Conservation (phyloP, 2,888 invertebrate genomes). For the Meghimatium bilineatum region DNA sequence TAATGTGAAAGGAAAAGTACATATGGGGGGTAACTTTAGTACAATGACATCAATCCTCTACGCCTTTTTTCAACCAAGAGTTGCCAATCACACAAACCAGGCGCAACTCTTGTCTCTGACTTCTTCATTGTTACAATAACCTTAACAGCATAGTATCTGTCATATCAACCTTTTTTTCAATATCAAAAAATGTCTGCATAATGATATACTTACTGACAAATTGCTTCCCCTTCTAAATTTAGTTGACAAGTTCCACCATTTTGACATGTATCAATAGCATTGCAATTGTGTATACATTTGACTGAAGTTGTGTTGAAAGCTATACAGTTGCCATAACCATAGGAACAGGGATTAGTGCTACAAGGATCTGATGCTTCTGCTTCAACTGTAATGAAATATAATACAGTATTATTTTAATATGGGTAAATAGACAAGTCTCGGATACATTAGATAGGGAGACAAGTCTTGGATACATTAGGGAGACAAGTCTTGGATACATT, state of each 20-base stretch:
- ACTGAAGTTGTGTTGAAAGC: not conserved
- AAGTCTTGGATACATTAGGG: too few species aligned
- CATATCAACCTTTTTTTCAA: not conserved
- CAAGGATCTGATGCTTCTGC: not conserved
- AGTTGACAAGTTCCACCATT: slow-evolving; percentile 3
- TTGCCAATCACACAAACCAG: not conserved
- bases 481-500: too few species aligned
- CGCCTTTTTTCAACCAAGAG: too few species aligned
- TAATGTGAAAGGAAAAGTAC: too few species aligned
- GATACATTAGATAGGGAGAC: too few species aligned
- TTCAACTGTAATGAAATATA: slow-evolving; percentile 17
- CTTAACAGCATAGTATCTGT: not conserved
- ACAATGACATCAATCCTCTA: too few species aligned
- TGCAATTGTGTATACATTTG: slow-evolving; percentile 1
- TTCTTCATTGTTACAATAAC: not conserved
- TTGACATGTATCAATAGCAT: not conserved
- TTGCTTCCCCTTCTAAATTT: not conserved
- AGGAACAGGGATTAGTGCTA: not conserved
- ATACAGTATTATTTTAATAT: too few species aligned
- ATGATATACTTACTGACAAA: not conserved
- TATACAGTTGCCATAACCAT: not conserved
- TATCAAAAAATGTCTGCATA: not conserved
- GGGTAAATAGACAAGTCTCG: too few species aligned
- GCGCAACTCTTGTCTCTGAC: not conserved
- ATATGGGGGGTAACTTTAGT: too few species aligned